Evolutionary conservation across 2,797 vertebrate species (phyloP), one percentile per base, ranked within the genome.

Genomic region (Macrochelys suwanniensis): DNA sequence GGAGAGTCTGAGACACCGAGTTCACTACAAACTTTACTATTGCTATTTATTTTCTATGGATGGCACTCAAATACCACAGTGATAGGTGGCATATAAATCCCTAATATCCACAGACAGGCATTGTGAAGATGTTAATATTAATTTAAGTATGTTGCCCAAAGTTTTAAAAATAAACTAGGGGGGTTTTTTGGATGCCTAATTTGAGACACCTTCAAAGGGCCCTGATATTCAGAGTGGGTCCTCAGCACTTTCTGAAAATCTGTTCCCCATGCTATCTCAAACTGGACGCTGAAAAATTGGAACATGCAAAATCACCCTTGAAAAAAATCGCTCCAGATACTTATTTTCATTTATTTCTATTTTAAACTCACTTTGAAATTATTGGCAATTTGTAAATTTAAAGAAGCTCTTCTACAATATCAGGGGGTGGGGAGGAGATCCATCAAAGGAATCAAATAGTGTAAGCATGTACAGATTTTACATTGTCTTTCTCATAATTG

Each of bases 1-100:
- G 19, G 7, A 53, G 51, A 53, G 17, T 21, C 51, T 53, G 51
- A 53, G 19, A 56, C 31, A 88, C 84, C 3, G 28, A 68, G 90
- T 88, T 65, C 51, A 76, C 33, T 78, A 17, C 3, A 2, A 49
- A 10, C 80, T 1, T 0, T 19, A 3, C 7, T 11, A 1, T 56
- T 57, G 80, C 47, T n/a, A 28, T 9, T 37, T 12, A 90, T 88
- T 86, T 53, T 85, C 51, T 78, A 16, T 28, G 49, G 19, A 25
- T 78, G 17, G 8, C 45, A 15, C 47, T 88, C 59, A 81, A 47
- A 42, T 74, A 68, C 0, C 78, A 59, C 7, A 68, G 84, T 59
- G 28, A 59, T 31, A 9, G 28, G 13, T 42, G 47, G 21, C 68
- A 59, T 1, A 21, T 53, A 53, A 53, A 53, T 51, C 51, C 51